phyloP scores from a whole-genome alignment of 2,797 vertebrate genomes.

The Jordanella pulchra region DNA sequence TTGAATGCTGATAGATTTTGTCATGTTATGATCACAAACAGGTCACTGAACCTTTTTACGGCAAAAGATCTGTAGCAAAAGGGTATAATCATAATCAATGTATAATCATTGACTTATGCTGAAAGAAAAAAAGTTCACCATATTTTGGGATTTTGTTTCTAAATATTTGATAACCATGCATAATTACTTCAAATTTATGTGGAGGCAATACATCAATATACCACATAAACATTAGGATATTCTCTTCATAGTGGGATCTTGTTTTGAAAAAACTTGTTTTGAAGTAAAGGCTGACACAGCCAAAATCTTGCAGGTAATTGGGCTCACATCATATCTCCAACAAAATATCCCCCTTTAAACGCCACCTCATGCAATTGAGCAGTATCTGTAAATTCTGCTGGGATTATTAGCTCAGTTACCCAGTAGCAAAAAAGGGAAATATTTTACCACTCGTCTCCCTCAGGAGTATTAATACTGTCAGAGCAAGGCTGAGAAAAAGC shows the following conservation, averaged over 20 bases:
- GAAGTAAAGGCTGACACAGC: conserved; percentile 7
- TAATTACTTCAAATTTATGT: not conserved
- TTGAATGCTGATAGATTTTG: not conserved
- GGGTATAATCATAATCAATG: too few relatives aligned
- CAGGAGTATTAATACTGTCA: conserved; percentile 63
- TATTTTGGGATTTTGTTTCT: not conserved
- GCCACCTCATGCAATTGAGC: conserved; percentile 11
- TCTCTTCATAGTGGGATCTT: conserved; percentile 6
- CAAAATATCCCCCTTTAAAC: conserved; percentile 8
- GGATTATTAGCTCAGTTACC: conserved; percentile 52
- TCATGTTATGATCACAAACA: not conserved
- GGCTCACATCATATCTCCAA: not conserved
- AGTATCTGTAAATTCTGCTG: conserved; percentile 32
- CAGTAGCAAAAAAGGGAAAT: conserved; percentile 46
- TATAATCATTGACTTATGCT: not conserved
- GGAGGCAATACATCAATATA: not conserved
- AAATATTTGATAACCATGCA: not conserved
- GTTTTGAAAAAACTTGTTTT: conserved; percentile 16
- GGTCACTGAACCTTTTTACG: not conserved
- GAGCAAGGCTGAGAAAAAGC: conserved; percentile 49
- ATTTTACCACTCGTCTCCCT: conserved; percentile 53
- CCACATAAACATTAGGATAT: not conserved
- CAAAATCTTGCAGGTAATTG: conserved; percentile 11
- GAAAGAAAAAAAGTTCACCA: not conserved
- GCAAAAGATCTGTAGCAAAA: not conserved